These are phyloP conservation scores for Hetaerina titia DNA, from an alignment of 2,888 invertebrate species.

Conservation along the genomic window DNA sequence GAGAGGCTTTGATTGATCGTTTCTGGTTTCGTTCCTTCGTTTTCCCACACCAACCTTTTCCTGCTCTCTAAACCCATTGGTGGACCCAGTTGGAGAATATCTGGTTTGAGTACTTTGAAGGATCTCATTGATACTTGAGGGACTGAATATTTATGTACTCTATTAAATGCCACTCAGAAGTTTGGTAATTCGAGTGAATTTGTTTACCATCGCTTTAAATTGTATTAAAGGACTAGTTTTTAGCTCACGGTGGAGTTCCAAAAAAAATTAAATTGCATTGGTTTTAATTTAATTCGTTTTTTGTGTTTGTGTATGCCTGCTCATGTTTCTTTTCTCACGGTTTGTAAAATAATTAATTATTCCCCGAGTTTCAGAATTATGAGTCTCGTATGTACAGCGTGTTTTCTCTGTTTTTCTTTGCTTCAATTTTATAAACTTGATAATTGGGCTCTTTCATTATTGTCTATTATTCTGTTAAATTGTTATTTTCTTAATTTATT, in stretches of 20 bases:
- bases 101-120: no score
- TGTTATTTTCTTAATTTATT: no score
- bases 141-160: background rate
- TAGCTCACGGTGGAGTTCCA: no score
- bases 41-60: background rate
- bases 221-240: no score
- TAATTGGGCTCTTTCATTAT: no score
- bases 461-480: no score
- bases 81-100: no score
- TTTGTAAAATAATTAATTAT: background rate
- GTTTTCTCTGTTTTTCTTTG: no score
- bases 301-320: background rate
- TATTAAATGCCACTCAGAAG: background rate
- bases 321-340: background rate
- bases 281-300: background rate
- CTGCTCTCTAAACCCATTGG: background rate
- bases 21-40: background rate
- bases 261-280: no score
- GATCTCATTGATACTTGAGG: no score
- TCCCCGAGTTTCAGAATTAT: background rate
- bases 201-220: no score
- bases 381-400: background rate
- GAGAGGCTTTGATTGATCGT: background rate
- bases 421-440: no score
- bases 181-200: background rate